Evolutionary conservation across 2,797 vertebrate genomes (phyloP), one percentile per base, ranked within the genome.

Genomic region (Tenualosa ilisha): DNA sequence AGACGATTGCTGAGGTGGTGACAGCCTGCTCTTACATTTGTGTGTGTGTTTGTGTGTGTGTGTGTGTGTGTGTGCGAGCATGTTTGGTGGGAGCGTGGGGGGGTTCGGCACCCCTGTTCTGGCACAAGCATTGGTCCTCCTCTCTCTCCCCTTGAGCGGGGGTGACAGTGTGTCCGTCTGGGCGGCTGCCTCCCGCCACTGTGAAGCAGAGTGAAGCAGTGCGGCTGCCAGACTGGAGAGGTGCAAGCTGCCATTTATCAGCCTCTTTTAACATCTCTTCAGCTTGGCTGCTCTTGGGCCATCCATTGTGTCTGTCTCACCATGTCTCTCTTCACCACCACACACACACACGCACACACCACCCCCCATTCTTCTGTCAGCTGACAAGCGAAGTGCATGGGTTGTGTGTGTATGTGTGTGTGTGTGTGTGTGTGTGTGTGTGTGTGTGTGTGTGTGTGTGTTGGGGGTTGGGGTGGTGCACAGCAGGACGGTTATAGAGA

Each of bases 401-500:
- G 61, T 83, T 17, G 4, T 56, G 54, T 56, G 3, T 56, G 17
- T 56, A 17, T 20, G 54, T 56, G 54, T 20, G 54, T 56, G 54
- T 56, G 54, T 56, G 15, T 46, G 83, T 82, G 54, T 81, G 86
- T 54, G 17, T 61, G 63, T 31, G 15, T 20, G 54, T 56, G 54
- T 17, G 4, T 56, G 54, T 56, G 54, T 56, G 15, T 46, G 83
- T 83, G 54, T 81, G 86, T 54, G 17, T 61, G 56, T 31, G 11
- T 22, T 40, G 56, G 75, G 82, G 84, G 82, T 43, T 54, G 86
- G 84, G 51, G 81, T 87, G 85, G 81, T 81, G 43, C 54, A 72
- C 82, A 53, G 49, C 81, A 81, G 84, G 88, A 86, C 79, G 85
- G 92, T 91, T 91, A 93, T 89, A 91, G 88, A 93, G 91, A 93